phyloP scores from a whole-genome alignment of 2,113 vertebrate species.

The Oreochromis niloticus region DNA sequence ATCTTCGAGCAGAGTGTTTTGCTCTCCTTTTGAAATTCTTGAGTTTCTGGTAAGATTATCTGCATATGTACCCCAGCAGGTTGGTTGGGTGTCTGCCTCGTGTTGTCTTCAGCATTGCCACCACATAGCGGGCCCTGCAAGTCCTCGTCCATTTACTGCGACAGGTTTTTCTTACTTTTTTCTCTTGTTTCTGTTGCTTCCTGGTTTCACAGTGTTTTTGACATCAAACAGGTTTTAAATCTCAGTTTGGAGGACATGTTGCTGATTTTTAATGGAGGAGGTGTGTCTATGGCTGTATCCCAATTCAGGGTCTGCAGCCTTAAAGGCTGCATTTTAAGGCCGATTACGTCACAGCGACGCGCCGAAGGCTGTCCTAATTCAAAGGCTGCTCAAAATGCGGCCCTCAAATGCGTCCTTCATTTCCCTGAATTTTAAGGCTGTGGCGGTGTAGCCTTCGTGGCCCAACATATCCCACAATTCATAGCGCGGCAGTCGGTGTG shows the following conservation, averaged over 20 bases:
- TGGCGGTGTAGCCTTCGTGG: no score
- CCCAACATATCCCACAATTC: no score
- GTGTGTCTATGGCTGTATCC: neutral
- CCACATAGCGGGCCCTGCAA: neutral
- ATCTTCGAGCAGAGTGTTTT: neutral
- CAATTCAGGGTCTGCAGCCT: no score
- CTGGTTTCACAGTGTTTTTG: neutral
- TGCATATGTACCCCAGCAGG: rapidly evolving
- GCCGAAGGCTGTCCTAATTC: no score
- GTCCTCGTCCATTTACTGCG: neutral
- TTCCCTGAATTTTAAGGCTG: no score
- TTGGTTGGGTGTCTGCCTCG: neutral
- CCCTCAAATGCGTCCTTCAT: no score
- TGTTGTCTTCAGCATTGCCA: neutral
- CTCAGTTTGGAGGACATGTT: neutral
- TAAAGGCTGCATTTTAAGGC: no score
- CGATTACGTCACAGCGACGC: no score
- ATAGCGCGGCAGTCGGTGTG: no score
- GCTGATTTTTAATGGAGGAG: neutral
- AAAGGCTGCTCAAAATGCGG: no score
- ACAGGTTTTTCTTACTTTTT: neutral
- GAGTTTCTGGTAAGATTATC: neutral
- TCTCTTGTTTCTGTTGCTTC: neutral
- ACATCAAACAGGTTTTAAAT: neutral
- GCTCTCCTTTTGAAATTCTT: neutral